Evolutionary conservation across 2,797 vertebrate species (phyloP).

Genomic region (Myotis pilosus): DNA sequence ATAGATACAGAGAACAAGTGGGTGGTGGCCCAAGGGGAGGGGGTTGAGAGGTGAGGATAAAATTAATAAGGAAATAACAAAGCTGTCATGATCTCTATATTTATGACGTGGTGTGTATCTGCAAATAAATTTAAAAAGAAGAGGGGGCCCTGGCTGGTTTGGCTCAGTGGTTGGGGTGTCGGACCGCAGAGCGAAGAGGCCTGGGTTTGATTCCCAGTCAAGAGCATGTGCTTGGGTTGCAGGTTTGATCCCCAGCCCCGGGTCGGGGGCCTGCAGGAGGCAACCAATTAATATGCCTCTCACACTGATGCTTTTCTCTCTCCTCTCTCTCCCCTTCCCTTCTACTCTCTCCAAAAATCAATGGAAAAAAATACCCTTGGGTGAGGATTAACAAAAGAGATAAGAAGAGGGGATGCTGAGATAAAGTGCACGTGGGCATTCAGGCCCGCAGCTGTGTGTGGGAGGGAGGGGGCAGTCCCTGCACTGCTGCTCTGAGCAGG

Average conservation of each 20-base stretch:
- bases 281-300: too few species aligned
- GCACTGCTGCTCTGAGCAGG: not conserved
- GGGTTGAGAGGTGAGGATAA: not conserved
- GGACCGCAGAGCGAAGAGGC: too few species aligned
- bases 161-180: too few species aligned
- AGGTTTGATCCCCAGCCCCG: too few species aligned
- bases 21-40: too few species aligned
- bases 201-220: too few species aligned
- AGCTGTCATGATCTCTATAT: not conserved
- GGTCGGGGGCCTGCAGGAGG: too few species aligned
- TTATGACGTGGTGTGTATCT: not conserved
- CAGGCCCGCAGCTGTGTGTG: not conserved
- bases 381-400: not conserved
- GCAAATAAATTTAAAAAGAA: too few species aligned
- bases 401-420: not conserved
- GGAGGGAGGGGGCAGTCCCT: not conserved
- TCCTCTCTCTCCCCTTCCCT: too few species aligned
- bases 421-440: not conserved
- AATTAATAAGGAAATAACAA: not conserved
- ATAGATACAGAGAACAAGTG: not conserved
- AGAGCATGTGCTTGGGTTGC: too few species aligned
- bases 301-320: too few species aligned
- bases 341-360: not conserved
- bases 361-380: not conserved
- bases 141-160: too few species aligned